Evolutionary conservation across 2,113 vertebrate species (phyloP), one percentile per base, ranked within the genome.

Genomic region (Urocynchramus pylzowi): DNA sequence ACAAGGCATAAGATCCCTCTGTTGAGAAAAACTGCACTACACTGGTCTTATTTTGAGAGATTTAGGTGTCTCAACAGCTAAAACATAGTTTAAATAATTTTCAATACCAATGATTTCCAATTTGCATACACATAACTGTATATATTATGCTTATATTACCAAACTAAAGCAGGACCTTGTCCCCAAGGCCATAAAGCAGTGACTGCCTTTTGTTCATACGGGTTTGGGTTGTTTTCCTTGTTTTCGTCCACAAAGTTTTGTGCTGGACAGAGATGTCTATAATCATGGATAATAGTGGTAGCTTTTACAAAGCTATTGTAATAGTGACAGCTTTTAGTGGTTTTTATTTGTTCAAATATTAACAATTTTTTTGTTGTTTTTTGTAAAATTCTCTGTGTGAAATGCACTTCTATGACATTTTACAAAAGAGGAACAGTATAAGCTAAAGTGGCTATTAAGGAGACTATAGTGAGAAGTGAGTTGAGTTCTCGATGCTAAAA

Each of bases 101-200:
- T 90, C n/a, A 56, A 9, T 49, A 24, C 5, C 44, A n/a, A 41
- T 28, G 22, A 57, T 61, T 64, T 77, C 35, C 84, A 30, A 60
- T 84, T 73, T 44, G 13, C 11, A 57, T 7, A 27, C 17, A 9
- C 8, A 27, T 28, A 18, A 57, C 24, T 9, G 2, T 57, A 31
- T 54, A 41, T 45, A 26, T 69, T 59, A n/a, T 16, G 5, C 16
- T 39, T 77, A 49, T n/a, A 47, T 4, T 30, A 16, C 4, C 14
- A 53, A 61, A 56, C 0, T 60, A 33, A 73, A 74, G 13, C 0
- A 0, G 3, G 27, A 65, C 21, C 4, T 21, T 81, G 14, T 41
- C 30, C n/a, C n/a, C 8, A 41, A 31, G 50, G 33, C 8, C 14
- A 53, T 7, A 8, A n/a, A 77, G 4, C 10, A 64, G 13, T 64